Evolutionary conservation across 2,797 vertebrate species (phyloP).

Genomic region (Pelochelys cantorii): DNA sequence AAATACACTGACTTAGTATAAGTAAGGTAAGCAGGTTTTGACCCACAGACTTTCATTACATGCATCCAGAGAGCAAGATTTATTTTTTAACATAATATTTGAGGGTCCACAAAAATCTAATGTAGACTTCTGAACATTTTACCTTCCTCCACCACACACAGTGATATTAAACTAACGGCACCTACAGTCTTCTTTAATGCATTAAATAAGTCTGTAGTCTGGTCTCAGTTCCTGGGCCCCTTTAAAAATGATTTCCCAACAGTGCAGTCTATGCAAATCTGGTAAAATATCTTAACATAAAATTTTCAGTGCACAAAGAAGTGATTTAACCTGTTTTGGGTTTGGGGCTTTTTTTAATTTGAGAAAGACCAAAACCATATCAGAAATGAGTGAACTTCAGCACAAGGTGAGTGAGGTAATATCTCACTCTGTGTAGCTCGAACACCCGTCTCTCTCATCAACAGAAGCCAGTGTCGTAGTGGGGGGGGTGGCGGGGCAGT

Average conservation of each 20-base stretch:
- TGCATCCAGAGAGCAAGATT: neutral
- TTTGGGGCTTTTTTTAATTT: neutral
- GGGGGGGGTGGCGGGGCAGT: no score
- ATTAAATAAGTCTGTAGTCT: neutral
- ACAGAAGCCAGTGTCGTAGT: no score
- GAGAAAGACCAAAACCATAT: neutral
- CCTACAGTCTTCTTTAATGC: neutral
- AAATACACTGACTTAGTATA: neutral
- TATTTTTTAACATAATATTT: neutral
- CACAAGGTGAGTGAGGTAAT: neutral
- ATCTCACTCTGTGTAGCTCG: neutral
- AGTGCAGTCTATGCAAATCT: neutral
- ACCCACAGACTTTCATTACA: neutral
- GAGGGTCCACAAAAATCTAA: neutral
- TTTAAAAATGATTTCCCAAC: neutral
- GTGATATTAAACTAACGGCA: neutral
- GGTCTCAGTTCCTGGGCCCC: neutral
- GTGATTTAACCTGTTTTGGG: slow-evolving; percentile 29
- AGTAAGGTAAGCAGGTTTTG: neutral
- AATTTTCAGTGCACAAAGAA: neutral
- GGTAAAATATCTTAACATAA: neutral
- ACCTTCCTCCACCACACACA: neutral
- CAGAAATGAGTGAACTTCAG: neutral
- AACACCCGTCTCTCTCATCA: neutral
- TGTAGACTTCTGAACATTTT: neutral